phyloP scores from a whole-genome alignment of 2,888 invertebrate species.

The Calephelis perditalis region DNA sequence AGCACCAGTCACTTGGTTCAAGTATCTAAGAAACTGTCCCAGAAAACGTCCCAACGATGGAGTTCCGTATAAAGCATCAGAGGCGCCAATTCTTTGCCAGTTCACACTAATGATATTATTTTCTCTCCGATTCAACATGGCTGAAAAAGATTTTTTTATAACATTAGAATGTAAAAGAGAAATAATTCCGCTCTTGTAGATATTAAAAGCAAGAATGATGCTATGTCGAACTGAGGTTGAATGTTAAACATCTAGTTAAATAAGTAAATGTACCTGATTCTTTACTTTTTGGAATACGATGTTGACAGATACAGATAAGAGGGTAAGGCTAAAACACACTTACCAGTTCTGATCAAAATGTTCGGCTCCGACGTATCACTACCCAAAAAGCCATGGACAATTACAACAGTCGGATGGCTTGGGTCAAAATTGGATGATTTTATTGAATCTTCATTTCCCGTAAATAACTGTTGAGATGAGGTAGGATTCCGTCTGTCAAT shows the following conservation, averaged over 20 bases:
- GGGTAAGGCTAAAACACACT: too few species aligned
- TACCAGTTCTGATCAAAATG: conserved; percentile 37
- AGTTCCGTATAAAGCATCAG: conserved; percentile 37
- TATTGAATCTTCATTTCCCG: conserved; percentile 37
- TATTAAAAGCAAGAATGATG: too few species aligned
- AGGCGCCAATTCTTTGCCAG: conserved; percentile 41
- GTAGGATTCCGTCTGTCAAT: conserved; percentile 36
- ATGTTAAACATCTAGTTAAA: too few species aligned
- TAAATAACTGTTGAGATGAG: conserved; percentile 33
- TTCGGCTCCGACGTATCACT: conserved; percentile 34
- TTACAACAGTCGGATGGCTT: conserved; percentile 35
- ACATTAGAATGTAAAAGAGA: too few species aligned
- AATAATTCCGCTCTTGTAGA: too few species aligned
- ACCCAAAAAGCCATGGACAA: conserved; percentile 46
- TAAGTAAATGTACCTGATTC: too few species aligned
- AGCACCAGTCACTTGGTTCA: conserved; percentile 24
- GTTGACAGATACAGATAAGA: too few species aligned
- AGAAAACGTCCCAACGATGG: conserved; percentile 42
- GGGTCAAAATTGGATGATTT: conserved; percentile 41
- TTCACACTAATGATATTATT: conserved; percentile 48
- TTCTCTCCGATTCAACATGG: conserved; percentile 36
- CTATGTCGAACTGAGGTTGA: too few species aligned
- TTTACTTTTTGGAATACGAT: too few species aligned
- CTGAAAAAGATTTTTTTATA: conserved; percentile 32
- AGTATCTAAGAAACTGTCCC: conserved; percentile 37